phyloP scores from a whole-genome alignment of 2,797 vertebrate species.

The Esox lucius region DNA sequence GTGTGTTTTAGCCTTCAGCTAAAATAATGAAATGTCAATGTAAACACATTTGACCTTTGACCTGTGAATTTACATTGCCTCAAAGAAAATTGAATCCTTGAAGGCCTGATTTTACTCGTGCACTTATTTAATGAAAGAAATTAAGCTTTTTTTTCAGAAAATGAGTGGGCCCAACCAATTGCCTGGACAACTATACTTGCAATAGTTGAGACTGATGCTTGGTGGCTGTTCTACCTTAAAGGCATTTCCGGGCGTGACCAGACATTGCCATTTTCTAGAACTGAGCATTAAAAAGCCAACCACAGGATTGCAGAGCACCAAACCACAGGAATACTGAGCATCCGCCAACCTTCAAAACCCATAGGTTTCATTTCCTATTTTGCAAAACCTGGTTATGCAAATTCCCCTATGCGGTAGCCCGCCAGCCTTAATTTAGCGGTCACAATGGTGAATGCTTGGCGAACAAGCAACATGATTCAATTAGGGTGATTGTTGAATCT shows the following conservation, averaged over 20 bases:
- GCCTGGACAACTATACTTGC: background rate
- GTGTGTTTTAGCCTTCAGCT: too few species aligned
- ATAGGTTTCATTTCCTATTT: conserved; percentile 72
- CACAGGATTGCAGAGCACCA: conserved; percentile 53
- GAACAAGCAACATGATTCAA: conserved; percentile 32
- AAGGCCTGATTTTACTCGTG: background rate
- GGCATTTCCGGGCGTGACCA: conserved; percentile 72
- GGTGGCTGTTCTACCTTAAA: conserved; percentile 64
- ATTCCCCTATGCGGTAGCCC: conserved; percentile 58
- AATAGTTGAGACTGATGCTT: conserved; percentile 43
- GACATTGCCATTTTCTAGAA: conserved; percentile 57
- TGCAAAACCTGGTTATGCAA: conserved; percentile 56
- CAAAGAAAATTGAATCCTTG: too few species aligned
- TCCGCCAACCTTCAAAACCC: conserved; percentile 42
- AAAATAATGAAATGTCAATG: too few species aligned
- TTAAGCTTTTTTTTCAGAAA: background rate
- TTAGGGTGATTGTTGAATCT: conserved; percentile 48
- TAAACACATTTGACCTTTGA: too few species aligned
- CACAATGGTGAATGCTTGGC: conserved; percentile 48
- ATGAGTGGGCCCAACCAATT: background rate
- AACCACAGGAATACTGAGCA: conserved; percentile 71
- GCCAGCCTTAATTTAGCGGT: conserved; percentile 54
- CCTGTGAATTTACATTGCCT: too few species aligned
- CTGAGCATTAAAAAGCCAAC: conserved; percentile 59
- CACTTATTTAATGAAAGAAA: background rate